Base-by-base conservation (phyloP, 2,797 vertebrate genomes). In the Lepilemur septentrionalis region DNA sequence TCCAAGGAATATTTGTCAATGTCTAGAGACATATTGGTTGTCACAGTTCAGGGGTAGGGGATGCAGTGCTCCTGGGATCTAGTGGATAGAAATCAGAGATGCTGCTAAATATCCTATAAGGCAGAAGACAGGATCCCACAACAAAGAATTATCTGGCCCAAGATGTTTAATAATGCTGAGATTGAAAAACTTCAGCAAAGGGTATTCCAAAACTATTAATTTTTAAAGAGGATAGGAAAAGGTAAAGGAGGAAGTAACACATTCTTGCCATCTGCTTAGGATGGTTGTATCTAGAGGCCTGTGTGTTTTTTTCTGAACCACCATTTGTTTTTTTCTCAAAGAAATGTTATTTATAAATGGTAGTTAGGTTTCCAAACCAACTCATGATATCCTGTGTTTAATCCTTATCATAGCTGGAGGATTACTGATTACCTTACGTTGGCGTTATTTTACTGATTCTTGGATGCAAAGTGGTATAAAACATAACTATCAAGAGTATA, bases 281-380 rank as follows among this genome's bases (percentile, higher is more conserved):
- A 46, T 93, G 75, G 32, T 57, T 95, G 22, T 89, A 10, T 59
- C 65, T 12, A 82, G 50, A 38, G 57, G 4, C 78, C 28, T 23
- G 69, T 55, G 14, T 67, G 18, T 70, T 91, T 92, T 90, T 80
- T 95, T 69, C 65, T 86, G n/a, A 92, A 90, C 46, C 30, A 75
- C 20, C 32, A 46, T 84, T 96, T 80, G 11, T 87, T 67, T 95
- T 52, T 65, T 65, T 4, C 63, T 92, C 4, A 50, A 95, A 92
- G 57, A 91, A 91, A 91, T 93, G 6, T 25, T 90, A 25, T 85
- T 95, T 69, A 69, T 69, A 69, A 63, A 22, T 88, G 25, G n/a
- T 93, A 91, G n/a, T 50, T 93, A 75, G 38, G 12, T 55, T 94
- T 95, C 79, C 25, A 92, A 63, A 82, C 20, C 18, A 91, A 89